Evolutionary conservation across 2,113 vertebrate species (phyloP), one percentile per base, ranked within the genome.

Genomic region (Scartelaos histophorus): DNA sequence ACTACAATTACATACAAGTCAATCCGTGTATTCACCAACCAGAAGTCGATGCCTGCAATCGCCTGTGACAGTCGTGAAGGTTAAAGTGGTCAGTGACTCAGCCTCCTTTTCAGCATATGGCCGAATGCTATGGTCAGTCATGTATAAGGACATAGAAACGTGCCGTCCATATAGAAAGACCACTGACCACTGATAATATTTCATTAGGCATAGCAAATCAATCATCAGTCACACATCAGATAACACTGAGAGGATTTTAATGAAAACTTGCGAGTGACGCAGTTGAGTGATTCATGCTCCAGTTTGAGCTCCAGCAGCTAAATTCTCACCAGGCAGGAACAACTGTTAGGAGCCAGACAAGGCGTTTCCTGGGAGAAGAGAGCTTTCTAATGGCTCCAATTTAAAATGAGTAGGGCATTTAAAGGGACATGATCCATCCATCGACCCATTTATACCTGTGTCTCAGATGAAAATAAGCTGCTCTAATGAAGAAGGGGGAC

Each of bases 1-100:
- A 29, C 29, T 29, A 29, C 29, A 29, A 29, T 29, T 29, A 29
- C 29, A 29, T 29, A 29, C 29, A 29, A 29, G 29, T 29, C 29
- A 29, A 29, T 29, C 2, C 4, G 38, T 43, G 38, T 43, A 43
- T 43, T 43, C 10, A 43, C 7, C 38, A 43, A 11, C 38, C 10
- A 9, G 38, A 43, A 43, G 38, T 43, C 38, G 10, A 43, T 43
- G 7, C 38, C 38, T 1, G 49, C 19, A 54, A 54, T 54, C 51
- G 21, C 11, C 47, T 51, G 5, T 24, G 16, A 29, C 25, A 35
- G 25, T 35, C 60, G 70, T 83, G 29, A 79, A 71, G 47, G 75
- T 60, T 69, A 35, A 67, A 65, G 68, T n/a, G 75, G 46, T 38
- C 43, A 71, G 64, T 76, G 77, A 71, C 57, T 68, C 54, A 66